Conservation (phyloP, 2,888 invertebrate genomes). For the Dynastes hyllus region DNA sequence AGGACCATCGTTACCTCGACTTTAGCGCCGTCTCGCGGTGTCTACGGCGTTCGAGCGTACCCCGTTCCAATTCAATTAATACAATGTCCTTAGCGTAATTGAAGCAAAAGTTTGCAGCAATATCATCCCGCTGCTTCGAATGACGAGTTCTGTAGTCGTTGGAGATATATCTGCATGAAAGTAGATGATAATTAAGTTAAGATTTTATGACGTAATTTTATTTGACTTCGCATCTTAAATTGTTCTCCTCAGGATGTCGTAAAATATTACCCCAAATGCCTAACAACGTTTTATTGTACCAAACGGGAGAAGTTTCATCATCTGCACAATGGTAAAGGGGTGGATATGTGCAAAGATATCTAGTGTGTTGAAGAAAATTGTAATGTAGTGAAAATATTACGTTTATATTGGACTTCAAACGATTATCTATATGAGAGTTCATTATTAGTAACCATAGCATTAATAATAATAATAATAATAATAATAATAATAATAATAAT, state of each 20-base stretch:
- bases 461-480: too few species aligned
- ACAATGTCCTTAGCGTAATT: slow-evolving; percentile 36
- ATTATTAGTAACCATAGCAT: too few species aligned
- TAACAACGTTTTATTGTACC: background rate
- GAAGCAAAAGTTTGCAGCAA: slow-evolving; percentile 39
- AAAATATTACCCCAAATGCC: slow-evolving; percentile 18
- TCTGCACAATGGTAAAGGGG: too few species aligned
- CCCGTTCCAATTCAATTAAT: slow-evolving; percentile 32
- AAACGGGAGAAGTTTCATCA: too few species aligned
- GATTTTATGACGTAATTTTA: slow-evolving; percentile 44
- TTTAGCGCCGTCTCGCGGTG: slow-evolving; percentile 20
- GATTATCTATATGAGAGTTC: too few species aligned
- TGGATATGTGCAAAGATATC: too few species aligned
- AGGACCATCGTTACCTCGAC: slow-evolving; percentile 12
- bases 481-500: too few species aligned
- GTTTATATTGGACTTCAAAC: too few species aligned
- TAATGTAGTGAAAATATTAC: too few species aligned
- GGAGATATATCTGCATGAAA: background rate
- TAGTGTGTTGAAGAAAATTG: too few species aligned
- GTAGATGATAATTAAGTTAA: slow-evolving; percentile 41
- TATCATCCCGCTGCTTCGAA: background rate
- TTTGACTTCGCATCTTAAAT: slow-evolving; percentile 30
- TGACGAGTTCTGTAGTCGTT: background rate
- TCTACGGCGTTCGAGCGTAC: background rate
- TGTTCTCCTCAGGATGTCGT: slow-evolving; percentile 6